These are phyloP conservation scores for Heliconius congener DNA, from an alignment of 1,140 invertebrate genomes.

Conservation along the genomic window DNA sequence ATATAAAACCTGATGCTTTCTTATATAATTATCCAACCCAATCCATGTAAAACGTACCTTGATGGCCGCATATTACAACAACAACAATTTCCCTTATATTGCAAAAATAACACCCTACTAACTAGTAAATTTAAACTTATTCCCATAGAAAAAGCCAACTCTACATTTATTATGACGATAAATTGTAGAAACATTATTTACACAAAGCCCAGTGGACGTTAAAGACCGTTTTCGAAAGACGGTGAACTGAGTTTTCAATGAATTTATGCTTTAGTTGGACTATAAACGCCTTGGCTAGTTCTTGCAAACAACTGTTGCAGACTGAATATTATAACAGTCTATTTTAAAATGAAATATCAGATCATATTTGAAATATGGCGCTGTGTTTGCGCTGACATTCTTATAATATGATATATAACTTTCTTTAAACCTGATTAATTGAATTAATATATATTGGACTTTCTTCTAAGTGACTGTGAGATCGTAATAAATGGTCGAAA, in stretches of 20 bases:
- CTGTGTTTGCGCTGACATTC: neutral
- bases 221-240: slow-evolving; percentile 72
- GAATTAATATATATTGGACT: neutral
- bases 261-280: slow-evolving; percentile 60
- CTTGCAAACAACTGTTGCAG: slow-evolving; percentile 26
- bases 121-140: slow-evolving; percentile 52
- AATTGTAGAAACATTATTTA: slow-evolving; percentile 78
- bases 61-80: neutral
- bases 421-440: slow-evolving; percentile 12
- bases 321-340: slow-evolving; percentile 3
- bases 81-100: neutral
- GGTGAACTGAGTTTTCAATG: slow-evolving; percentile 64
- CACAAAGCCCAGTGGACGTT: slow-evolving; percentile 74
- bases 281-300: slow-evolving; percentile 29
- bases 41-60: neutral
- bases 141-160: slow-evolving; percentile 72
- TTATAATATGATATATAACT: neutral
- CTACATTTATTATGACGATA: slow-evolving; percentile 76
- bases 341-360: slow-evolving; percentile 13
- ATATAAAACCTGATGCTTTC: no score
- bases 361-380: neutral
- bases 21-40: no score
- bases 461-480: neutral
- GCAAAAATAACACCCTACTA: slow-evolving; percentile 16
- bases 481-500: neutral